phyloP scores from a whole-genome alignment of 2,888 invertebrate species.

The Cephus nigrinus region DNA sequence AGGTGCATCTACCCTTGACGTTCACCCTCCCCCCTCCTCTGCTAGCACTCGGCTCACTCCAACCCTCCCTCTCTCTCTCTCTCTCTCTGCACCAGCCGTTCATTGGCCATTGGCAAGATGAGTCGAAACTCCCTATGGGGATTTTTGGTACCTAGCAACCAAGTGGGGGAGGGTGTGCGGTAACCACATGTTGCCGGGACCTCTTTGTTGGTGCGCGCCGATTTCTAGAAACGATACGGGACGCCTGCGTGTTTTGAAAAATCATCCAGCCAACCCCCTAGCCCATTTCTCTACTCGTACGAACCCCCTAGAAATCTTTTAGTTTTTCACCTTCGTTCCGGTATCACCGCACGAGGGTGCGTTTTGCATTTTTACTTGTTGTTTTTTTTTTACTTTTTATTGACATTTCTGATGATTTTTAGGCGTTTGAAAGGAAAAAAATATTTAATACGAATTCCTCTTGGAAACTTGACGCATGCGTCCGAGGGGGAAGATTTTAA shows the following conservation, averaged over 20 bases:
- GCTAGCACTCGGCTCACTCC: neutral
- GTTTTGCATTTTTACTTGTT: no score
- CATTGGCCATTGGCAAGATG: no score
- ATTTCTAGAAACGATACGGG: slow-evolving; percentile 28
- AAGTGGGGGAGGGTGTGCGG: slow-evolving; percentile 40
- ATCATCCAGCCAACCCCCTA: neutral
- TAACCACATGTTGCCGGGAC: slow-evolving; percentile 57
- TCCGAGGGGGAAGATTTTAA: slow-evolving; percentile 15
- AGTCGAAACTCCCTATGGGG: no score
- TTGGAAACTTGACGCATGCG: neutral
- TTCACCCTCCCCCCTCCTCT: neutral
- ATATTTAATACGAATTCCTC: no score
- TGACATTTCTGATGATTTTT: no score
- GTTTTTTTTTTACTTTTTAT: no score
- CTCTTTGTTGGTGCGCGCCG: slow-evolving; percentile 28
- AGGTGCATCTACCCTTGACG: neutral
- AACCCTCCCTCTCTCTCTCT: neutral
- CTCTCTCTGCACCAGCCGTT: slow-evolving; percentile 10
- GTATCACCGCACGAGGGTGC: no score
- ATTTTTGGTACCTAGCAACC: neutral
- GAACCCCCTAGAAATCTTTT: slow-evolving; percentile 9
- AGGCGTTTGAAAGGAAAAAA: no score
- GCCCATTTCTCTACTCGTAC: slow-evolving; percentile 1
- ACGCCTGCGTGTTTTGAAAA: neutral
- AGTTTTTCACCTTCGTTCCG: no score